Base-by-base conservation (phyloP, 1,140 invertebrate species). In the Sycobia sp. region DNA sequence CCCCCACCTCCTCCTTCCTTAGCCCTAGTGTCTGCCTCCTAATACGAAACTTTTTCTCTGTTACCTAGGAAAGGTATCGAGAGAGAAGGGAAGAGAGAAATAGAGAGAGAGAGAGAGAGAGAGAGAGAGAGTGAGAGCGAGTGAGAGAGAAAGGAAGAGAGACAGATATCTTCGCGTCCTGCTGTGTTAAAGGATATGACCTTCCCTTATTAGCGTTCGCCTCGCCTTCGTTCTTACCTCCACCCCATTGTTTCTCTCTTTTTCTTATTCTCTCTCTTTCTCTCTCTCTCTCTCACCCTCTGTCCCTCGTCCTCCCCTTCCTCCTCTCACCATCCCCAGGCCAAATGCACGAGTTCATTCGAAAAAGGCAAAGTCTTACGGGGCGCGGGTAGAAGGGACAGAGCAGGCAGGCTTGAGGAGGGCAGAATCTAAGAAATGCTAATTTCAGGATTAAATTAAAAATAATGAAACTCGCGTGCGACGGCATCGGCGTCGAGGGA, bases 371-470 rank as follows among this genome's bases (percentile, higher is more conserved):
- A 34, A 27, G 27, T 43, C 34, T 58, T 29, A 29, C 22, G 22
- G 38, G 38, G 51, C 22, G 4, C 1, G 9, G 29, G n/a, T n/a
- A n/a, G n/a, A 23, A 34, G 27, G 43, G n/a, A n/a, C n/a, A n/a
- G n/a, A n/a, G n/a, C n/a, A n/a, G n/a, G n/a, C n/a, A n/a, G n/a
- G n/a, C n/a, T n/a, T n/a, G n/a, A n/a, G n/a, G n/a, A n/a, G n/a
- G n/a, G n/a, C n/a, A n/a, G n/a, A n/a, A n/a, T 53, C 39, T 62
- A 56, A 56, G 51, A 62, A 62, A 46, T 46, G 34, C 60, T 62
- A 62, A 62, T 62, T 62, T 39, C 25, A 3, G 29, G 22, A 62
- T 49, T 14, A 55, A 55, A 62, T 62, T 62, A 62, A 55, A 62
- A 62, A 62, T 62, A 54, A 62, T 55, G 60, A 62, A 61, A 62